Conservation (phyloP, 2,888 invertebrate genomes). For the Noctua janthe region DNA sequence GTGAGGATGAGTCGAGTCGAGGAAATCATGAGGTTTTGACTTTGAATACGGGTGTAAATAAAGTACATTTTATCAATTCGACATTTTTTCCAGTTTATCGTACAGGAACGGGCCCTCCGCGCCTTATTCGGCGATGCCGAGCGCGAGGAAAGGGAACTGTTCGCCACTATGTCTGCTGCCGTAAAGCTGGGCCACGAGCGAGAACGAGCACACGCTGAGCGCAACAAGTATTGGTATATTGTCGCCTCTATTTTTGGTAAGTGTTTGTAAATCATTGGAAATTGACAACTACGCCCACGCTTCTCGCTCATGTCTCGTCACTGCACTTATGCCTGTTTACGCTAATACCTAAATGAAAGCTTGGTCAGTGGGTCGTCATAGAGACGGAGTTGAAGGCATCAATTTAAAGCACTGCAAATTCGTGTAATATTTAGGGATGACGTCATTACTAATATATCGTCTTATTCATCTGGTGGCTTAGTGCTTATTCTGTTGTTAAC, state of each 20-base stretch:
- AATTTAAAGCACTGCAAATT: background rate
- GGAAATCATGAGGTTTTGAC: too few species aligned
- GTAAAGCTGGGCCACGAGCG: slow-evolving; percentile 95
- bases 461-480: background rate
- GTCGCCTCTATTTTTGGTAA: slow-evolving; percentile 92
- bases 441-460: background rate
- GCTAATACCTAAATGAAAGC: background rate
- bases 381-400: background rate
- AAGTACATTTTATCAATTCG: background rate
- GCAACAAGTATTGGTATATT: slow-evolving; percentile 96
- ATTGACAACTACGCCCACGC: background rate
- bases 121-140: slow-evolving; percentile 92
- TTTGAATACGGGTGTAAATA: too few species aligned
- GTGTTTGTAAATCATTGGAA: slow-evolving; percentile 38
- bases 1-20: too few species aligned
- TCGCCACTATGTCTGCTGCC: slow-evolving; percentile 93
- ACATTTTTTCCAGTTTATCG: slow-evolving; percentile 84
- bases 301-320: background rate
- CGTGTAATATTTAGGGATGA: background rate
- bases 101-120: slow-evolving; percentile 91
- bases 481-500: background rate
- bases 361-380: background rate
- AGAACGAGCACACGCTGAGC: slow-evolving; percentile 94
- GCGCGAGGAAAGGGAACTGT: slow-evolving; percentile 93
- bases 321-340: background rate